Base-by-base conservation (phyloP, 1,140 invertebrate species). In the Pachyrhynchus sulphureomaculatus region DNA sequence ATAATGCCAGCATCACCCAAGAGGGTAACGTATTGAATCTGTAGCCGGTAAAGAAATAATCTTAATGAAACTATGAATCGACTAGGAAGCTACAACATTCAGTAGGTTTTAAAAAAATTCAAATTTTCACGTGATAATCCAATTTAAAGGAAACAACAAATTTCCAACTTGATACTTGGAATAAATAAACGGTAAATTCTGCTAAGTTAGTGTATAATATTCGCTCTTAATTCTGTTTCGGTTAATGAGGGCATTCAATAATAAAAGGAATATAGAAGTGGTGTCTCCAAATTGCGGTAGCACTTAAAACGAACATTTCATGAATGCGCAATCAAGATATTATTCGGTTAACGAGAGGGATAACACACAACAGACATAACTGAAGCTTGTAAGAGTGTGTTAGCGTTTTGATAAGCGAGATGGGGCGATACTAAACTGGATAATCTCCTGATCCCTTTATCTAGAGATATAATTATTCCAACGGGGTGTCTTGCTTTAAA, bases 401-500 rank as follows among this genome's bases (percentile, higher is more conserved):
- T 68, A 71, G 67, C 71, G 64, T 71, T 65, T 57, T 72, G 68
- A 74, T 74, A 74, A 75, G 67, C 65, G 70, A 75, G 68, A 73
- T 70, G 65, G 72, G 57, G 70, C 64, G 67, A 72, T 74, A 69
- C 67, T 68, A 72, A 74, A 73, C 71, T 73, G 72, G 72, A 75
- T 75, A 75, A 75, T 75, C 74, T 73, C 73, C 72, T 75, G 74
- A 75, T 75, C 71, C 74, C 67, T 72, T 73, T 75, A 75, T 75
- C 74, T 74, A 68, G 66, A 74, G 72, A 74, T 75, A 73, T 75
- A 75, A 75, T 75, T 75, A 75, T 75, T 75, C 74, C 72, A 74
- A 75, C 74, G 70, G 72, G 72, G 74, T 75, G 72, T 75, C 73
- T 75, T 75, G 72, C 68, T 75, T 75, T 72, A 75, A 75, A 75